phyloP scores from a whole-genome alignment of 2,113 vertebrate genomes.

The Callipepla squamata region DNA sequence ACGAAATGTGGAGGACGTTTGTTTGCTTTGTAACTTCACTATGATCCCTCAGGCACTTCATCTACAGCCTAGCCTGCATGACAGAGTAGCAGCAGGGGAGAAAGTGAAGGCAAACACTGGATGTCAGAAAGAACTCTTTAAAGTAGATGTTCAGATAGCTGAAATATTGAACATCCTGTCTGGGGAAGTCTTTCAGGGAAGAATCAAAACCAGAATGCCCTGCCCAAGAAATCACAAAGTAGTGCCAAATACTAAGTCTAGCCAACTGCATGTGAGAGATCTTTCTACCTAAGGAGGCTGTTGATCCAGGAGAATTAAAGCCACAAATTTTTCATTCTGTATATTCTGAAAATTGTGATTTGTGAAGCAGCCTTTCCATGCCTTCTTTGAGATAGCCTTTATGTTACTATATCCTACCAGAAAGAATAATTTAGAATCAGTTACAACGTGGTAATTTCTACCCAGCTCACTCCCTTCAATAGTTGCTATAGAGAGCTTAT shows the following conservation, averaged over 20 bases:
- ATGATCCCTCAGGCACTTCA: not conserved
- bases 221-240: not conserved
- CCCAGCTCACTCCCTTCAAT: not conserved
- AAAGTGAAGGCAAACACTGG: not conserved
- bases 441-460: rapidly evolving
- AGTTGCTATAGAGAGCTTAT: not conserved
- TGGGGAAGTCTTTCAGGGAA: not conserved
- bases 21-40: not conserved
- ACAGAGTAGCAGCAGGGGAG: not conserved
- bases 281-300: not conserved
- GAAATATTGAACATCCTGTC: not conserved
- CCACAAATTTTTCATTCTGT: not conserved
- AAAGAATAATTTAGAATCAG: rapidly evolving
- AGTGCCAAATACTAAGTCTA: not conserved
- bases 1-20: not conserved
- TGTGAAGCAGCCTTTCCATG: not conserved
- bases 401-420: not conserved
- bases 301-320: not conserved
- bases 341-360: not conserved
- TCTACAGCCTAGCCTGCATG: not conserved
- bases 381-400: not conserved
- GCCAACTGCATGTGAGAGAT: not conserved
- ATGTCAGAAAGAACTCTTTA: not conserved
- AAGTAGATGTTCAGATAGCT: not conserved
- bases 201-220: not conserved